Conservation (phyloP, 2,888 invertebrate species). For the Ganaspis brasiliensis region DNA sequence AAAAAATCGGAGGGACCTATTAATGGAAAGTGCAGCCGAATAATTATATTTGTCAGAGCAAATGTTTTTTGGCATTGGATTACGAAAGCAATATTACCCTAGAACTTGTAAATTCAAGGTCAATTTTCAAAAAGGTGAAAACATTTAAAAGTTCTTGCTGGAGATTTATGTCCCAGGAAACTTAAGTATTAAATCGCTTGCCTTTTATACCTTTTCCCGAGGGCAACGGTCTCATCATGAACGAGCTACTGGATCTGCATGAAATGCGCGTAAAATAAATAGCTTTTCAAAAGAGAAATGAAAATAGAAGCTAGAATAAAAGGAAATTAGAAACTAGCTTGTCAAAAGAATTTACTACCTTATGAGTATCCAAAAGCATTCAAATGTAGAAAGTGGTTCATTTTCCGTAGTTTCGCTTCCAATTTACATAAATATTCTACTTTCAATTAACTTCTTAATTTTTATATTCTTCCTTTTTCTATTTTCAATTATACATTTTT, state of each 20-base stretch:
- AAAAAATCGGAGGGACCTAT: no score
- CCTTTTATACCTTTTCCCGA: slow-evolving; percentile 24
- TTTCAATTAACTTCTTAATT: no score
- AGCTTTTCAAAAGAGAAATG: slow-evolving; percentile 5
- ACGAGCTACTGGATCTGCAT: slow-evolving; percentile 27
- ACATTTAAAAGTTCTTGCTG: not conserved
- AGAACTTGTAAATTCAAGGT: not conserved
- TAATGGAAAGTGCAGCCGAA: no score
- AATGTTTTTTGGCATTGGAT: not conserved
- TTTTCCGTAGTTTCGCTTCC: no score
- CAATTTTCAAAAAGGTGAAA: not conserved
- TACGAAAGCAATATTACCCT: not conserved
- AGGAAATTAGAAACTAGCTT: slow-evolving; percentile 9
- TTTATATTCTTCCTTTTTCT: no score
- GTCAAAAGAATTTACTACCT: not conserved
- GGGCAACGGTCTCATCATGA: slow-evolving; percentile 36
- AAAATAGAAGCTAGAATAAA: slow-evolving; percentile 13
- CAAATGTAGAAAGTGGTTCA: no score
- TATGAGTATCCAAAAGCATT: not conserved
- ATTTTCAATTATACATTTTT: no score
- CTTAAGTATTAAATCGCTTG: slow-evolving; percentile 34
- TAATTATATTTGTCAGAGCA: no score
- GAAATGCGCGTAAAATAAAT: slow-evolving; percentile 29
- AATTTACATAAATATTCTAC: no score
- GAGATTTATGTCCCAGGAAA: slow-evolving; percentile 30